Base-by-base conservation (phyloP, 92 coral and sea anemone species). In the Actinostola sp. region DNA sequence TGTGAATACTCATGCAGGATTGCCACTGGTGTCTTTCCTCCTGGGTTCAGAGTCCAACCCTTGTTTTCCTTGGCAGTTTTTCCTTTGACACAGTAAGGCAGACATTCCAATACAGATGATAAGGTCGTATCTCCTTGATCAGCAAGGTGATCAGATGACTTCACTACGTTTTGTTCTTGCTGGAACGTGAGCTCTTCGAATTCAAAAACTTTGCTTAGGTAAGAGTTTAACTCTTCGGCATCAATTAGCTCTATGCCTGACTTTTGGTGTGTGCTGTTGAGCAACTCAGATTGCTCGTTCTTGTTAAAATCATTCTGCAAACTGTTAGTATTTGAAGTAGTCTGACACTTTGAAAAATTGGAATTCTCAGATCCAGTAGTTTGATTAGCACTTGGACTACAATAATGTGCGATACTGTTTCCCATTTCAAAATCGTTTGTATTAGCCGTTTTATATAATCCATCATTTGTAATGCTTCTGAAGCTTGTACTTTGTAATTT, bases 1-100 rank as follows among this genome's bases (percentile, higher is more conserved):
- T 86, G 89, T 41, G 92, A 88, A 53, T 95, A 92, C 58, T 95
- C 99, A 70, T 95, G 97, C 16, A 95, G 81, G 24, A 95, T 76
- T 4, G 99, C 93, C 44, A 84, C 89, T 3, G 92, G 92, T 0
- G 97, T 95, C 80, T 95, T 95, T 8, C 92, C 90, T 2, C 87
- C 91, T 9, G 96, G 87, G 34, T 88, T 88, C 16, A 95, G 34
- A 19, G 62, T 66, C 76, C 81, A 75, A 2, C 76, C 92, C 63
- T 86, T 94, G 24, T 70, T 70, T 51, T 50, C 66, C 23, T 56
- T 79, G 0, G 76, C 72, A 43, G 56, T 71, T 9, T 51, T 34
- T 9, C 95, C 92, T 71, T 88, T 86, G 28, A 94, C 83, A 16
- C 91, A 82, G 52, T 72, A 91, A 17, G 95, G 92, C 17, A 88